Conservation (phyloP, 2,888 invertebrate species). For the Aphelenchoides bicaudatus region DNA sequence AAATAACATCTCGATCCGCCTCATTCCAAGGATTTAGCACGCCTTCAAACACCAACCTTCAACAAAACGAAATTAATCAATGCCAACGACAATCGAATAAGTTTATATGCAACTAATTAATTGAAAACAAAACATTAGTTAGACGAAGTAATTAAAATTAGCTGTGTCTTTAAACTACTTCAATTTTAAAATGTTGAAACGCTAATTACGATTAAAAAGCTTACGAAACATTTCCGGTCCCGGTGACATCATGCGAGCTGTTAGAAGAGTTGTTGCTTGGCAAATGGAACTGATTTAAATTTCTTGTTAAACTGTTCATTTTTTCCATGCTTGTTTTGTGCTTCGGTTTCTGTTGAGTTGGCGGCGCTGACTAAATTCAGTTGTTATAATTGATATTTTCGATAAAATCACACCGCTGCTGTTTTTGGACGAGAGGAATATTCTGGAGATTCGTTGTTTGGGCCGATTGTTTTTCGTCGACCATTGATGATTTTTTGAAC, state of each 20-base stretch:
- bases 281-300: no score
- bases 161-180: constrained; percentile 1
- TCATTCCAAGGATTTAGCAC: constrained; percentile 77
- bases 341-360: no score
- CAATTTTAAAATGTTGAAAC: constrained; percentile 7
- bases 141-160: not conserved
- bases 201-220: not conserved
- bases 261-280: constrained; percentile 73
- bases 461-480: no score
- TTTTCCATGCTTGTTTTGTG: no score
- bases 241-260: constrained; percentile 6
- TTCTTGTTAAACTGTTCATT: no score
- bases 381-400: no score
- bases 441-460: no score
- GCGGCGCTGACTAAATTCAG: no score
- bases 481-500: not conserved
- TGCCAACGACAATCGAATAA: not conserved
- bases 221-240: not conserved
- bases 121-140: not conserved
- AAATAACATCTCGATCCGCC: constrained; percentile 69
- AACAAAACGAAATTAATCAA: not conserved
- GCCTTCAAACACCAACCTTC: constrained; percentile 55
- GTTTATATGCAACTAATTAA: not conserved
- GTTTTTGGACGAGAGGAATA: no score
- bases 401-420: no score